Base-by-base conservation (phyloP, 2,113 vertebrate genomes). In the Antigone vipio region DNA sequence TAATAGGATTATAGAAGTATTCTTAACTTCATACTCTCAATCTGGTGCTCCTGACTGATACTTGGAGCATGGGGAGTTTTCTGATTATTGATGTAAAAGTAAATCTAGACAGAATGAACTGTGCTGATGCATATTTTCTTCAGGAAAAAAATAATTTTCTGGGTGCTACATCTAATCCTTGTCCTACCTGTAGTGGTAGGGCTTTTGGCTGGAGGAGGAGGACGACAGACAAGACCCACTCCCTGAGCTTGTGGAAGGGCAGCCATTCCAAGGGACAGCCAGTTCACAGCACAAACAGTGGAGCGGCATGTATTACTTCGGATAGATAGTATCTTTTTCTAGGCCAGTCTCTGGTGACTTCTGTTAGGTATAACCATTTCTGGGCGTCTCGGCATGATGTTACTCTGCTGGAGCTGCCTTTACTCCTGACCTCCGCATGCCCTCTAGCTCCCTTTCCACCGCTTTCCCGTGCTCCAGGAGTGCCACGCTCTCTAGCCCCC, bases 261-360 rank as follows among this genome's bases (percentile, higher is more conserved):
- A 17, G 38, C 3, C 5, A 0, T 4, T 50, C 32, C 15, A 4
- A 32, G 44, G 53, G 38, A 5, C 30, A 12, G 53, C 38, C 2
- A 3, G 38, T 15, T 29, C 22, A 2, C 8, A 9, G 71, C 53
- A 5, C n/a, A 7, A 6, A 7, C 17, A 34, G 42, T 58, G 35
- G 53, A 49, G 63, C 44, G 0, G 2, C 1, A 22, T 15, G 2
- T 9, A 38, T 26, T 35, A 5, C 19, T 30, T 13, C 0, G 7
- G 29, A 23, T 1, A n/a, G 59, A 12, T 20, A 26, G 12, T 66
- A 74, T 32, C 53, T 9, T 47, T 53, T 63, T 4, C 14, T 2
- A 11, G 78, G 24, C 47, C 32, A 6, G 16, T 24, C 79, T 16
- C 5, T 2, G 49, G 29, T 56, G 84, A 21, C 23, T 52, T 17